Conservation (phyloP, 2,797 vertebrate species). For the Cephalopachus bancanus region DNA sequence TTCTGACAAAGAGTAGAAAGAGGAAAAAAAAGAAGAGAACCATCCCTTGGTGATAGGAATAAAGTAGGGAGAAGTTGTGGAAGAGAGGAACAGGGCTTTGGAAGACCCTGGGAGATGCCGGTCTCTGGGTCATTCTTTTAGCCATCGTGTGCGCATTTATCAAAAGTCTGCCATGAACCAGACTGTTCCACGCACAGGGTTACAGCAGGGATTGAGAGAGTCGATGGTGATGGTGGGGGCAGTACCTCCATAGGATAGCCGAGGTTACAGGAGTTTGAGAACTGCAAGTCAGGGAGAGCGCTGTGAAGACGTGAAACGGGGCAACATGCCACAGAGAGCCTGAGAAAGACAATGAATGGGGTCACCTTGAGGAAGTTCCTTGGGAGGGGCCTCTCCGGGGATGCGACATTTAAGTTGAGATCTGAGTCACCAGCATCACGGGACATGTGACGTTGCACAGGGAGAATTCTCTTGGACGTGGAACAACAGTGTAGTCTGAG, state of each 20-base stretch:
- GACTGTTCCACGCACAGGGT: background rate
- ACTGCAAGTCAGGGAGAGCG: background rate
- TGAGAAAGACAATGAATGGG: background rate
- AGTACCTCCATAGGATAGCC: background rate
- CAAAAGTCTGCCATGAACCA: fast-evolving
- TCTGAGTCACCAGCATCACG: conserved; percentile 21
- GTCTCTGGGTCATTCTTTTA: background rate
- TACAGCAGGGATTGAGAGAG: background rate
- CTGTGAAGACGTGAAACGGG: background rate
- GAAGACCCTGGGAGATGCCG: background rate
- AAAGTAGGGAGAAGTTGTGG: background rate
- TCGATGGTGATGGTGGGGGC: fast-evolving
- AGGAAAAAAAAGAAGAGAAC: background rate
- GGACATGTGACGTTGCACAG: background rate
- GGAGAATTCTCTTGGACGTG: background rate
- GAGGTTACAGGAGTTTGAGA: background rate
- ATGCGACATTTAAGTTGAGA: conserved; percentile 8
- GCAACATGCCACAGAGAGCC: background rate
- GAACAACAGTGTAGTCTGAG: background rate
- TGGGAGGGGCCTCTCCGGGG: background rate
- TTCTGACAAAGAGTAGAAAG: background rate
- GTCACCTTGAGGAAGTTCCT: background rate
- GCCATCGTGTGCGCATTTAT: background rate
- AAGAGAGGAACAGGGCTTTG: background rate
- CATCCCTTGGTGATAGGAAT: background rate